These are phyloP conservation scores for Pheosia tremula DNA, from an alignment of 2,888 invertebrate genomes.

Conservation along the genomic window DNA sequence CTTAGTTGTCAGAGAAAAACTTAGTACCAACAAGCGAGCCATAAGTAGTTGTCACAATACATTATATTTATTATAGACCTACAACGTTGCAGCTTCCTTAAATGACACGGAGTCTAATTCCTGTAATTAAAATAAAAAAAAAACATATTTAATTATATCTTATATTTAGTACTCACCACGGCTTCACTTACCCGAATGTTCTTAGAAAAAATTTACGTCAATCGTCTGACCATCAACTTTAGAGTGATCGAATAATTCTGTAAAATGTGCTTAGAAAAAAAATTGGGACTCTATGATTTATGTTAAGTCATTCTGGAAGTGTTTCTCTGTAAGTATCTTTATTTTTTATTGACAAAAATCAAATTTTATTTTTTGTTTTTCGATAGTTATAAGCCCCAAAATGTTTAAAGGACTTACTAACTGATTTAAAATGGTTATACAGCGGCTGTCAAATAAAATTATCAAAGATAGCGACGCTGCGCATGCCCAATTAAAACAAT, in stretches of 20 bases:
- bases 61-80: neutral
- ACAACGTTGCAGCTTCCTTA: neutral
- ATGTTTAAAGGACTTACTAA: too few relatives aligned
- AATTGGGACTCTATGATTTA: neutral
- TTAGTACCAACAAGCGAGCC: too few relatives aligned
- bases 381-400: too few relatives aligned
- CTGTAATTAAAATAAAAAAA: neutral
- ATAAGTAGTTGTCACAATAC: too few relatives aligned
- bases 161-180: constrained; percentile 15
- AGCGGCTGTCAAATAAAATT: too few relatives aligned
- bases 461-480: too few relatives aligned
- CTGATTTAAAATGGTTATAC: too few relatives aligned
- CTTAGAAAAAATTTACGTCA: constrained; percentile 32
- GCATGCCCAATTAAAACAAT: too few relatives aligned
- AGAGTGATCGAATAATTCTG: constrained; percentile 38
- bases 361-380: neutral
- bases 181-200: constrained; percentile 4
- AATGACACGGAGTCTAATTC: neutral
- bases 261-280: constrained; percentile 24
- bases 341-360: neutral
- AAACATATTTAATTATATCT: too few relatives aligned
- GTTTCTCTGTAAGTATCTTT: too few relatives aligned
- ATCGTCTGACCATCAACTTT: constrained; percentile 42
- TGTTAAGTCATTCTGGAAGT: neutral
- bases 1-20: too few relatives aligned